Base-by-base conservation (phyloP, 1,140 invertebrate species). In the Lysiphlebus fabarum region DNA sequence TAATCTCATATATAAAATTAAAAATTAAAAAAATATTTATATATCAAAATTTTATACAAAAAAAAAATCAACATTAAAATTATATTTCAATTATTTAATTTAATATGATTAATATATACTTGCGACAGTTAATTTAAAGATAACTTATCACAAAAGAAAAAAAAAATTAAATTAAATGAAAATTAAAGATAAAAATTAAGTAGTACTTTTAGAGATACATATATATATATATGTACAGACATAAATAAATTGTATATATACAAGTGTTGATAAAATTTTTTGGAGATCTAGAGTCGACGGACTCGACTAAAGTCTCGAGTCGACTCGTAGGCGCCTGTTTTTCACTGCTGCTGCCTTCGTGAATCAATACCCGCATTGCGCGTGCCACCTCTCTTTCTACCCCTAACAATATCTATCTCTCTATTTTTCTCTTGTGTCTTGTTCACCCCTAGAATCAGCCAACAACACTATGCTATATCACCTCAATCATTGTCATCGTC, bases 301-400 rank as follows among this genome's bases (percentile, higher is more conserved):
- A 71, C 70, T 71, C 69, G 53, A 61, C 53, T 58, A 44, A 26
- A 26, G 69, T 73, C 69, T 74, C 64, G 68, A 75, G 68, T 73
- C 69, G 69, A 70, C 70, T 72, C 73, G 70, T 69, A 65, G 71
- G 70, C 72, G 67, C 69, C 70, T 73, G 70, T 67, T 70, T 68
- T 70, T 53, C 53, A 55, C 58, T 60, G 58, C 49, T 49, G 47
- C 68, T 71, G 67, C 70, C 70, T 63, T 69, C 72, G 75, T 78
- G 76, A 78, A 79, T 78, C 77, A 78, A 78, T 79, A 78, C 76
- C 76, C 76, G 77, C 77, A 78, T 78, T 79, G 77, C 77, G 77
- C 77, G 76, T 79, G 73, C 72, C 73, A 70, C 69, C 71, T 71
- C 72, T 72, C 68, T 70, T 66, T 71, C 61, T 67, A 67, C 66